These are phyloP conservation scores for Drosophila tropicalis DNA, from an alignment of 1,140 invertebrate species.

Conservation along the genomic window DNA sequence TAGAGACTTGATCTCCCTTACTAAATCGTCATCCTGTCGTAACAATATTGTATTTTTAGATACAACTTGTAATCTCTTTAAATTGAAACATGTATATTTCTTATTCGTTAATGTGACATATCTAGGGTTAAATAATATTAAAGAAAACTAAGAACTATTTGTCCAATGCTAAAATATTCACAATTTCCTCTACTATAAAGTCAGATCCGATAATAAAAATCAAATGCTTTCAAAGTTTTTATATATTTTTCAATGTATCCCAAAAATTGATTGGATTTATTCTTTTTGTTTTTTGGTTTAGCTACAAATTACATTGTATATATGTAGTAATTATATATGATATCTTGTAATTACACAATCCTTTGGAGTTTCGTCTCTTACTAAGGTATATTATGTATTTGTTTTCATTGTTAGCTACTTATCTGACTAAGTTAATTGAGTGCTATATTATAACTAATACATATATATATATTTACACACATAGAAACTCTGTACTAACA, in stretches of 20 bases:
- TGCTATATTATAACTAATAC: constrained; percentile 23
- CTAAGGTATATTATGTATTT: background rate
- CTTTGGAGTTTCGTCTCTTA: constrained; percentile 1
- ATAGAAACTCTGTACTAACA: constrained; percentile 25
- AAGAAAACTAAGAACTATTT: no score
- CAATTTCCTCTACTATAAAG: no score
- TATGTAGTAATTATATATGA: constrained; percentile 4
- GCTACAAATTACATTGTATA: constrained; percentile 10
- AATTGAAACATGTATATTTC: no score
- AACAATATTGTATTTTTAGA: no score
- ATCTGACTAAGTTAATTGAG: constrained; percentile 22
- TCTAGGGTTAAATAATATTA: no score
- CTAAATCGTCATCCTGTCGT: no score
- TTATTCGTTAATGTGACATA: no score
- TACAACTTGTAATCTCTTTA: no score
- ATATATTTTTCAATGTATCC: constrained; percentile 1
- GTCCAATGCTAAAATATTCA: no score
- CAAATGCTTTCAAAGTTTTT: no score
- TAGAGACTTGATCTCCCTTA: no score
- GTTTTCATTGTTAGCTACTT: constrained; percentile 35
- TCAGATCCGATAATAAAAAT: no score
- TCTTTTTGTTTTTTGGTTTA: background rate
- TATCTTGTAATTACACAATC: background rate
- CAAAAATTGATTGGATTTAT: constrained; percentile 12
- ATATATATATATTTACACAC: constrained; percentile 6